Conservation (phyloP, 2,797 vertebrate species). For the Trachurus trachurus region DNA sequence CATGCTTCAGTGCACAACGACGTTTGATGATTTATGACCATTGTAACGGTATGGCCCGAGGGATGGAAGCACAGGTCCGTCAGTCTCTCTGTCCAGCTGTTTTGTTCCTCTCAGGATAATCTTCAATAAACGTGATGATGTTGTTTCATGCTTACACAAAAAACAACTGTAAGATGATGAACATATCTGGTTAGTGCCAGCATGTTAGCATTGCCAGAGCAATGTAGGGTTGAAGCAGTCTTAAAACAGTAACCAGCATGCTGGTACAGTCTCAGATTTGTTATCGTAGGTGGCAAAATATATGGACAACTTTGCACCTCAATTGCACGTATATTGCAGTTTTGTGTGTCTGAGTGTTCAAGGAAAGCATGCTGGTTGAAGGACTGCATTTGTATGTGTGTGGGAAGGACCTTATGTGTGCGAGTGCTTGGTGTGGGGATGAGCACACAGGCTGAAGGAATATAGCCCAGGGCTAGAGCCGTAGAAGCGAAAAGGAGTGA, state of each 20-base stretch:
- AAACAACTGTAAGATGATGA: not conserved
- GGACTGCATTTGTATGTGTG: slow-evolving; percentile 38
- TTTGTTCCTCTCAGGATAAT: not conserved
- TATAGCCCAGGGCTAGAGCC: slow-evolving; percentile 28
- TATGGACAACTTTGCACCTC: slow-evolving; percentile 4
- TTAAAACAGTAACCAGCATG: not conserved
- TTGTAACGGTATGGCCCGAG: not conserved
- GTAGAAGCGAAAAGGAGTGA: slow-evolving; percentile 32
- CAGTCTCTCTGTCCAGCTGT: not conserved
- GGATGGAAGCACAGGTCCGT: not conserved
- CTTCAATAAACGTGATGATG: not conserved
- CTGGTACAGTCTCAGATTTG: not conserved
- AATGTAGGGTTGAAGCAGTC: not conserved
- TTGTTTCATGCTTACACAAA: not conserved
- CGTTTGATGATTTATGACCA: not conserved
- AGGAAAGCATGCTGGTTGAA: slow-evolving; percentile 15
- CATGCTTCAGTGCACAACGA: not conserved
- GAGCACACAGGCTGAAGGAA: slow-evolving; percentile 36
- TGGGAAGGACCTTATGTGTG: slow-evolving; percentile 50
- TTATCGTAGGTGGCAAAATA: not conserved
- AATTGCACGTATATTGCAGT: slow-evolving; percentile 10
- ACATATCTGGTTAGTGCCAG: not conserved
- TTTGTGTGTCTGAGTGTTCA: slow-evolving; percentile 26
- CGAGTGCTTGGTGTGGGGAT: slow-evolving; percentile 27
- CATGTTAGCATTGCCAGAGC: slow-evolving; percentile 14